These are phyloP conservation scores for Trematomus loennbergii DNA, from an alignment of 2,113 vertebrate genomes.

Conservation along the genomic window DNA sequence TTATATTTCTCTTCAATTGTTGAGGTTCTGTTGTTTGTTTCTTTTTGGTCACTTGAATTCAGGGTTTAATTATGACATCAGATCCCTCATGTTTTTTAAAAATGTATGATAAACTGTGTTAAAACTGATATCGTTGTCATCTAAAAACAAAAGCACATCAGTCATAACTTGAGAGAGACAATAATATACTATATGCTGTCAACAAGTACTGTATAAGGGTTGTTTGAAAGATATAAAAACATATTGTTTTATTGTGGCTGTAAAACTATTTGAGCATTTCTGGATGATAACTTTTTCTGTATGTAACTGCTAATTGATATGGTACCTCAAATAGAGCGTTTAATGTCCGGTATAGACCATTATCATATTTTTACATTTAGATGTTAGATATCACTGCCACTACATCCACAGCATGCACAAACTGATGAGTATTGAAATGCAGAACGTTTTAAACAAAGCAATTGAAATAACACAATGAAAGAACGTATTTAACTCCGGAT, in stretches of 20 bases:
- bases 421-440: too few species aligned
- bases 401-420: neutral
- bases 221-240: neutral
- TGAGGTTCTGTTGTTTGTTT: neutral
- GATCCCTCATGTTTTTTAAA: too few species aligned
- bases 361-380: slow-evolving; percentile 23
- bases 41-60: too few species aligned
- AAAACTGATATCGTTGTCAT: too few species aligned
- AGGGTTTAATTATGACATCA: too few species aligned
- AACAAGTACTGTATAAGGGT: neutral
- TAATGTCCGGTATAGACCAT: neutral
- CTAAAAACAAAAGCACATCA: neutral
- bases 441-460: too few species aligned
- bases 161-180: neutral
- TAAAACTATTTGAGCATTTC: slow-evolving; percentile 2
- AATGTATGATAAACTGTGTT: too few species aligned
- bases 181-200: neutral
- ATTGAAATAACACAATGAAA: neutral
- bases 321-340: neutral
- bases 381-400: neutral
- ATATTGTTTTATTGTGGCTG: neutral
- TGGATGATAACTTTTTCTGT: neutral
- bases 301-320: neutral
- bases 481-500: neutral
- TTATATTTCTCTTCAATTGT: neutral